Evolutionary conservation across 2,113 vertebrate species (phyloP).

Genomic region (Pollachius pollachius): DNA sequence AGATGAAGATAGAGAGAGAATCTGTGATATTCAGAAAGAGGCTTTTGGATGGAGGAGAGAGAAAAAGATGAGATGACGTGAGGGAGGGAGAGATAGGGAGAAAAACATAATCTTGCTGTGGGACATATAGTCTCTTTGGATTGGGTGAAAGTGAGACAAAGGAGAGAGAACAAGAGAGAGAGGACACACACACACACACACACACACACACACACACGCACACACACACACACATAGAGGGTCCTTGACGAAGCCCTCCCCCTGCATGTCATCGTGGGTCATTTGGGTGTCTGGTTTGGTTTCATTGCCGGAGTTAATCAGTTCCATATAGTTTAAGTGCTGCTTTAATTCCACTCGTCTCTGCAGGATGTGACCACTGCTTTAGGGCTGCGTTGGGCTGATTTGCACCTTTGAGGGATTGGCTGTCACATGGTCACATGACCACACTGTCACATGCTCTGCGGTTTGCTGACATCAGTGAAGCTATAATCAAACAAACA

Average conservation of each 20-base stretch:
- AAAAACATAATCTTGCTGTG: neutral
- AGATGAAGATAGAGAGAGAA: too few relatives aligned
- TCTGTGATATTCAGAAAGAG: too few relatives aligned
- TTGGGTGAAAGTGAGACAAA: conserved; percentile 28
- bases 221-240: too few relatives aligned
- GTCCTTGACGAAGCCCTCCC: too few relatives aligned
- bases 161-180: conserved; percentile 11
- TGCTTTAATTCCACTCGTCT: conserved; percentile 65
- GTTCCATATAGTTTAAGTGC: conserved; percentile 67
- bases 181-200: conserved; percentile 26
- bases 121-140: neutral
- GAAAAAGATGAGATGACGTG: conserved; percentile 16
- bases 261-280: conserved; percentile 10
- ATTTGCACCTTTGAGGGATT: neutral
- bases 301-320: conserved; percentile 64
- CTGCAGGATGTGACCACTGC: conserved; percentile 47
- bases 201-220: too few relatives aligned
- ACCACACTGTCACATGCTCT: conserved; percentile 14
- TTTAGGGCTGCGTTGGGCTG: conserved; percentile 32
- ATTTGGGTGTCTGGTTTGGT: conserved; percentile 52
- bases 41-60: conserved; percentile 7
- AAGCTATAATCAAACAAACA: neutral
- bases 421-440: conserved; percentile 14
- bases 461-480: neutral
- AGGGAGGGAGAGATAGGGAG: conserved; percentile 5